Evolutionary conservation across 2,888 invertebrate species (phyloP).

Genomic region (Lagria hirta): DNA sequence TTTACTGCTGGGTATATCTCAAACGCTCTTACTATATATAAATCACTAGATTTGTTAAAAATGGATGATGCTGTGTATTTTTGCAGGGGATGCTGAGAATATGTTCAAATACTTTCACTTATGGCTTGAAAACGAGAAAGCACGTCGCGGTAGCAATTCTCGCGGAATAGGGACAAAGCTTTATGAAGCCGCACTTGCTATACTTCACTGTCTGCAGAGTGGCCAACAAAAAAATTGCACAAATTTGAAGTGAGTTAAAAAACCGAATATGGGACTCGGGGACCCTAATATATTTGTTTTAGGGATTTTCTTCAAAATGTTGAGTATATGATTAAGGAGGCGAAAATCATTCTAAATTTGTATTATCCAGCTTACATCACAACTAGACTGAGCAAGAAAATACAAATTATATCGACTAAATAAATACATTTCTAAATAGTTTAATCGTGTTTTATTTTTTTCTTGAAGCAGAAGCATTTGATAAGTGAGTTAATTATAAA

Average conservation of each 20-base stretch:
- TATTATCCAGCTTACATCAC: conserved; percentile 46
- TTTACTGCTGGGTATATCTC: too few relatives aligned
- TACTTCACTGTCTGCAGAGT: conserved; percentile 43
- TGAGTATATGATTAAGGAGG: conserved; percentile 43
- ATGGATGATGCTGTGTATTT: conserved; percentile 4
- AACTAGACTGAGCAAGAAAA: conserved; percentile 44
- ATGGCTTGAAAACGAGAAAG: conserved; percentile 45
- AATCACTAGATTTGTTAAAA: too few relatives aligned
- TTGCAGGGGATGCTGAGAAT: conserved; percentile 41
- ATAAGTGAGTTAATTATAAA: not conserved
- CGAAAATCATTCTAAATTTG: conserved; percentile 43
- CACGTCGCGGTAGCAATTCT: conserved; percentile 41
- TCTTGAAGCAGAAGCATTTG: not conserved
- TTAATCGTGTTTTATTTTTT: conserved; percentile 17
- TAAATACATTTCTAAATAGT: conserved; percentile 24
- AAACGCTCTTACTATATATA: too few relatives aligned
- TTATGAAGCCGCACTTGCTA: conserved; percentile 44
- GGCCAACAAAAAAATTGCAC: conserved; percentile 42
- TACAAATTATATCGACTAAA: conserved; percentile 45
- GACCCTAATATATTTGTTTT: conserved; percentile 21
- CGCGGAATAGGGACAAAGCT: conserved; percentile 43
- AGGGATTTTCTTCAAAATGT: conserved; percentile 44
- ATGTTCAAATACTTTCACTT: conserved; percentile 46
- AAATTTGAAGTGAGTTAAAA: conserved; percentile 40
- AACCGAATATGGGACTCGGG: conserved; percentile 4